phyloP scores from a whole-genome alignment of 2,113 vertebrate species.

The Danionella cerebrum region DNA sequence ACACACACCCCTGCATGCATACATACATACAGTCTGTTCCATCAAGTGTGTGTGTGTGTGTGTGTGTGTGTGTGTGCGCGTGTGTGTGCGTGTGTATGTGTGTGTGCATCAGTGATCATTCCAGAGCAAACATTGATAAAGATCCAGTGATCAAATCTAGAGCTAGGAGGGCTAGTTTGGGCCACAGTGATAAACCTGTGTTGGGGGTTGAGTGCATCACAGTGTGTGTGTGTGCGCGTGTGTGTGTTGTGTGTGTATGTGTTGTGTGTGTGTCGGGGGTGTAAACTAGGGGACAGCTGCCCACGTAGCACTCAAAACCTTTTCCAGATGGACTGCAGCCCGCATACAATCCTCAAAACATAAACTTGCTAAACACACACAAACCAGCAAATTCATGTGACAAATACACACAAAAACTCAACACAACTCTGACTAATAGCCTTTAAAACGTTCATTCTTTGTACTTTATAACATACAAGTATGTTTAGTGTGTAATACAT shows the following conservation, averaged over 20 bases:
- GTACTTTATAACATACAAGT: too few relatives aligned
- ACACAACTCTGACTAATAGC: not conserved
- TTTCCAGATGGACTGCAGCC: slow-evolving; percentile 50
- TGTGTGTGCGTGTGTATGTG: too few relatives aligned
- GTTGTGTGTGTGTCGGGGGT: not conserved
- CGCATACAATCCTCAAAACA: slow-evolving; percentile 35
- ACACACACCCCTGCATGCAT: too few relatives aligned
- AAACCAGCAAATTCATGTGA: not conserved
- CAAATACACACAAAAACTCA: slow-evolving; percentile 1
- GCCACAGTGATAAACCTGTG: slow-evolving; percentile 19
- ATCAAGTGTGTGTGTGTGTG: too few relatives aligned
- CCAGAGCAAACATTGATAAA: not conserved
- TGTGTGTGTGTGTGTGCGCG: too few relatives aligned
- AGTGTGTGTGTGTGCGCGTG: not conserved
- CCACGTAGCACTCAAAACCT: slow-evolving; percentile 46
- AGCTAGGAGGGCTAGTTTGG: slow-evolving; percentile 39
- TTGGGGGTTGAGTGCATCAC: not conserved
- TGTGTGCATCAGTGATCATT: not conserved
- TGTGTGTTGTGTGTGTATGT: not conserved
- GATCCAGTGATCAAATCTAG: slow-evolving; percentile 28
- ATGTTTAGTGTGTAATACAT: too few relatives aligned
- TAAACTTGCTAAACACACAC: not conserved
- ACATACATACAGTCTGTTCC: too few relatives aligned
- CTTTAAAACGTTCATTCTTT: too few relatives aligned
- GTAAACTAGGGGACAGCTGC: slow-evolving; percentile 55